Conservation (phyloP, 1,140 invertebrate genomes). For the Trichoplusia ni region DNA sequence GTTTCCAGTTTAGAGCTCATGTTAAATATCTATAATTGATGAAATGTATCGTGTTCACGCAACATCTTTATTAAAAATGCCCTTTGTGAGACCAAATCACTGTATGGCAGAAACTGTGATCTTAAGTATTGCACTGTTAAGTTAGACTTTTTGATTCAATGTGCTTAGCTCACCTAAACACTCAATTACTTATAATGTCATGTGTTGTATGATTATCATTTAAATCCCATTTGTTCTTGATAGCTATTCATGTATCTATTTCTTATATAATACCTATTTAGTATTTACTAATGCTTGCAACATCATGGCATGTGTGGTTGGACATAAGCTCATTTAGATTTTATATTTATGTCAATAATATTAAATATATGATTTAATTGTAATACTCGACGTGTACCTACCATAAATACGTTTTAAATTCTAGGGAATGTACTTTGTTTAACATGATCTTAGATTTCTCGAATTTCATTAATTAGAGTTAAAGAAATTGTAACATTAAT, state of each 20-base stretch:
- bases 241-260: no score
- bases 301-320: constrained; percentile 17
- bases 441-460: constrained; percentile 42
- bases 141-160: constrained; percentile 32
- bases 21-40: constrained; percentile 35
- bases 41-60: constrained; percentile 39
- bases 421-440: constrained; percentile 33
- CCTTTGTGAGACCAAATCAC: constrained; percentile 35
- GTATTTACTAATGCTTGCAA: constrained; percentile 14
- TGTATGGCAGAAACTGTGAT: constrained; percentile 51
- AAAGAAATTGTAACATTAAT: constrained; percentile 37
- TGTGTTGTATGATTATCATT: constrained; percentile 8
- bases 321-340: constrained; percentile 6
- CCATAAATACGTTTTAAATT: constrained; percentile 34
- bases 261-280: constrained; percentile 6
- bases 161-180: constrained; percentile 3
- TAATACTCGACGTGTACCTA: constrained; percentile 44
- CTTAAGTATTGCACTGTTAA: constrained; percentile 48
- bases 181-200: constrained; percentile 11
- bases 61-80: constrained; percentile 38
- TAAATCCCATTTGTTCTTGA: constrained; percentile 1
- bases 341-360: constrained; percentile 30
- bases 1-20: constrained; percentile 47
- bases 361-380: constrained; percentile 31
- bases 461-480: constrained; percentile 43